phyloP scores from a whole-genome alignment of 2,888 invertebrate genomes.

The Galeruca laticollis region DNA sequence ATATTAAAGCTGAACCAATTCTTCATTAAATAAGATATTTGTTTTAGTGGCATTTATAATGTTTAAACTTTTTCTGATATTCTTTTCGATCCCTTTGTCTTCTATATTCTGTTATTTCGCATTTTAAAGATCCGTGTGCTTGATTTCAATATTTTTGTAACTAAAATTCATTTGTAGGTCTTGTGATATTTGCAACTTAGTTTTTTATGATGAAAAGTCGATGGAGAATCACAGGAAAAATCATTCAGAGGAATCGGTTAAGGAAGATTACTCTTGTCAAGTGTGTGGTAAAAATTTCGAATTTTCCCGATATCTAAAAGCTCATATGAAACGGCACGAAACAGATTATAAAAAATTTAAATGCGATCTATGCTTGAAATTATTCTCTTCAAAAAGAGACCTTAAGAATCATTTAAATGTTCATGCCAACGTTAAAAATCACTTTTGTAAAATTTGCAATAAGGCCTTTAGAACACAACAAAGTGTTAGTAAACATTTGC shows the following conservation, averaged over 20 bases:
- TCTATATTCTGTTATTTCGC: too few species aligned
- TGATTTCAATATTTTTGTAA: too few species aligned
- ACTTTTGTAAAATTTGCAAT: slow-evolving; percentile 46
- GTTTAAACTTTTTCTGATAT: too few species aligned
- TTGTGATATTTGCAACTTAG: slow-evolving; percentile 47
- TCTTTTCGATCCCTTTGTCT: too few species aligned
- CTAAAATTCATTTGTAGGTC: slow-evolving; percentile 10
- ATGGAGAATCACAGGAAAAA: slow-evolving; percentile 49
- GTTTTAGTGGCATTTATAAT: too few species aligned
- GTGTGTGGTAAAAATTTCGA: slow-evolving; percentile 48
- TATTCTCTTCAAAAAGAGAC: slow-evolving; percentile 48
- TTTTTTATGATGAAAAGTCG: slow-evolving; percentile 50
- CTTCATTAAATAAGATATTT: too few species aligned
- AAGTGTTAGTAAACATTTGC: slow-evolving; percentile 49
- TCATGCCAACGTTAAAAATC: slow-evolving; percentile 48
- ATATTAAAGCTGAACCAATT: too few species aligned
- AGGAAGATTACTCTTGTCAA: slow-evolving; percentile 42
- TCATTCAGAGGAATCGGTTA: slow-evolving; percentile 42
- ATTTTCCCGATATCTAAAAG: slow-evolving; percentile 47
- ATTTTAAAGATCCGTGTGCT: too few species aligned
- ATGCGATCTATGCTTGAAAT: slow-evolving; percentile 47
- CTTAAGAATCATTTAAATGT: slow-evolving; percentile 48
- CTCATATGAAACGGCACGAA: slow-evolving; percentile 49
- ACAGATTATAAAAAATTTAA: slow-evolving; percentile 50
- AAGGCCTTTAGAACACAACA: slow-evolving; percentile 51